Percentiles rank a stretch among this genome's conserved stretches.
Evolutionary conservation across 2,888 invertebrate species (phyloP).

Genomic region (Cordilura impudica): DNA sequence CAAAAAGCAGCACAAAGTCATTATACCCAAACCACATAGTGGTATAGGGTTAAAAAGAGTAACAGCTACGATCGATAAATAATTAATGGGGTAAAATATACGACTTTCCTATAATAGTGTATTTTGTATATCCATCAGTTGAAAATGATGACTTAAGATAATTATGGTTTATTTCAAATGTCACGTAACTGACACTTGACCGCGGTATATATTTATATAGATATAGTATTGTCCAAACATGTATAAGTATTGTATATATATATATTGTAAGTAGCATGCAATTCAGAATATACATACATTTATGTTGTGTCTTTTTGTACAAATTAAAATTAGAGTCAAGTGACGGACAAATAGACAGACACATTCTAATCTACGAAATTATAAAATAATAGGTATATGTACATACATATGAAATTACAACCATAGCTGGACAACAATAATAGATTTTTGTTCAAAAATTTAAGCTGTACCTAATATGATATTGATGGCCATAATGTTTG

Average conservation of each 20-base stretch:
- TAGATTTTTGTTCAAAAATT: conserved; percentile 16
- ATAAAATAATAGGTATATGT: conserved; percentile 6
- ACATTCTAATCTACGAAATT: not conserved
- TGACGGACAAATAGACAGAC: conserved; percentile 4
- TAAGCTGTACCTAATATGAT: conserved; percentile 55
- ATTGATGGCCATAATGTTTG: conserved; percentile 50
- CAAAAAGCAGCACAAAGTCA: too few relatives aligned
- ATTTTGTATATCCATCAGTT: too few relatives aligned
- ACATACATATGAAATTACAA: conserved; percentile 51
- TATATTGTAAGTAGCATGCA: conserved; percentile 16
- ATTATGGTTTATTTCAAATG: too few relatives aligned
- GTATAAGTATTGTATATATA: not conserved
- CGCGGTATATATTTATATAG: not conserved
- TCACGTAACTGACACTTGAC: too few relatives aligned
- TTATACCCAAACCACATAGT: too few relatives aligned
- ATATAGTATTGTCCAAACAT: not conserved
- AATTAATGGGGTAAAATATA: too few relatives aligned
- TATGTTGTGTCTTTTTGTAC: not conserved
- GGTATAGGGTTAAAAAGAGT: too few relatives aligned
- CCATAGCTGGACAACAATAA: conserved; percentile 53
- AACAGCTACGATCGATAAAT: too few relatives aligned
- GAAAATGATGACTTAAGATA: too few relatives aligned
- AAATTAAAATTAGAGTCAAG: not conserved
- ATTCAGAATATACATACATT: not conserved
- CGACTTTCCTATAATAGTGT: too few relatives aligned